Conservation (phyloP, 2,888 invertebrate species). For the Adelphocoris suturalis region DNA sequence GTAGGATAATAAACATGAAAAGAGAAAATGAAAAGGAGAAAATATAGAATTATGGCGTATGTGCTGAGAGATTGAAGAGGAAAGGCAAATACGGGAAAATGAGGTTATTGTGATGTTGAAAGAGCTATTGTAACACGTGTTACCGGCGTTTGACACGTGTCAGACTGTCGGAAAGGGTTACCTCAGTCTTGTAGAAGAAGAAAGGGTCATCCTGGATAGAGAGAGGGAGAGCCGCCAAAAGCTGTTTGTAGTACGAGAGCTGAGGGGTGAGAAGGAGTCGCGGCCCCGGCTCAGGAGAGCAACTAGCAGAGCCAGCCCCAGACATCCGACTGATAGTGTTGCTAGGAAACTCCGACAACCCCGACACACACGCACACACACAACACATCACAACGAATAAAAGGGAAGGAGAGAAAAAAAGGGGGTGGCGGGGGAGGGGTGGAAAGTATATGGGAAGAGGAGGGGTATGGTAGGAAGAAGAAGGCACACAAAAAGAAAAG, state of each 20-base stretch:
- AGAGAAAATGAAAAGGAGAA: too few species aligned
- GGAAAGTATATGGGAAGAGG: conserved; percentile 41
- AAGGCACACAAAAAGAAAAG: conserved; percentile 63
- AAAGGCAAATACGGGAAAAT: too few species aligned
- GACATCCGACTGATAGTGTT: conserved; percentile 75
- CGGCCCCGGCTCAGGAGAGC: conserved; percentile 71
- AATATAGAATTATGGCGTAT: too few species aligned
- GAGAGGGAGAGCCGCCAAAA: conserved; percentile 76
- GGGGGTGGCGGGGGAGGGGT: conserved; percentile 55
- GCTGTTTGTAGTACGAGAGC: conserved; percentile 80
- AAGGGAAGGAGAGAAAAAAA: conserved; percentile 69
- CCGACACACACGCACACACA: conserved; percentile 75
- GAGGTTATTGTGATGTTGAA: too few species aligned
- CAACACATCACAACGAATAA: conserved; percentile 66
- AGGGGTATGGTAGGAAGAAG: conserved; percentile 23
- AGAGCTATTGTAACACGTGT: neutral
- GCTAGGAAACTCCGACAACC: conserved; percentile 76
- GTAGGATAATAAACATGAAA: too few species aligned
- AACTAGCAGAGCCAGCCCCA: conserved; percentile 72
- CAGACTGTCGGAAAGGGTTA: conserved; percentile 27
- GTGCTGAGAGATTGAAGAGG: too few species aligned
- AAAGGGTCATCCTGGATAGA: conserved; percentile 71
- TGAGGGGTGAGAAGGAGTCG: conserved; percentile 78
- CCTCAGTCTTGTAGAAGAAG: conserved; percentile 73
- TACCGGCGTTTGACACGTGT: neutral